Conservation (phyloP, 2,797 vertebrate species). For the Pagetopsis macropterus region DNA sequence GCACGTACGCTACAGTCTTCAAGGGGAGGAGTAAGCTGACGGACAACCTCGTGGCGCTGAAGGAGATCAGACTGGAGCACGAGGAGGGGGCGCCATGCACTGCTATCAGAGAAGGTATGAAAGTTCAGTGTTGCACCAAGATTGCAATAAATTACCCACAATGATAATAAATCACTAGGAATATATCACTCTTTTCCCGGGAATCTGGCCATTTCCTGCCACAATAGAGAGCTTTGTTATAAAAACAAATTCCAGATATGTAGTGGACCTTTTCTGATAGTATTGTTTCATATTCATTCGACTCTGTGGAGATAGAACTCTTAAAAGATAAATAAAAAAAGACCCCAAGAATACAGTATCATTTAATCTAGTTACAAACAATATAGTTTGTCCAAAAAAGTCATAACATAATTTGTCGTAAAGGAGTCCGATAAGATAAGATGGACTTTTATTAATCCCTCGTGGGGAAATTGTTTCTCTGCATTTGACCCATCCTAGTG, state of each 20-base stretch:
- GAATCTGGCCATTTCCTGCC: not conserved
- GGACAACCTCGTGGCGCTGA: conserved; percentile 95
- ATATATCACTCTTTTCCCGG: not conserved
- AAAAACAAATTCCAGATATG: not conserved
- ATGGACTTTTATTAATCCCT: too few relatives aligned
- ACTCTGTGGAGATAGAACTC: not conserved
- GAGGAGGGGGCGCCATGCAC: conserved; percentile 96
- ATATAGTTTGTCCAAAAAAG: too few relatives aligned
- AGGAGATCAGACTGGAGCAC: conserved; percentile 95
- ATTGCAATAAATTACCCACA: not conserved
- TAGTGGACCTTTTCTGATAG: not conserved
- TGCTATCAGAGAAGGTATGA: conserved; percentile 93
- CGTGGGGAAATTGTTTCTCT: too few relatives aligned
- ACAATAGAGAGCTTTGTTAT: not conserved
- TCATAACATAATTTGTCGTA: too few relatives aligned
- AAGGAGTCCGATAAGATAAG: too few relatives aligned
- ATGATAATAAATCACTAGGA: not conserved
- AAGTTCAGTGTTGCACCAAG: not conserved
- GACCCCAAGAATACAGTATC: not conserved
- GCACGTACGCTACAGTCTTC: conserved; percentile 95
- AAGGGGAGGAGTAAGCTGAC: conserved; percentile 97
- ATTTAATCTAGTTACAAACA: not conserved
- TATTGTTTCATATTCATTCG: not conserved
- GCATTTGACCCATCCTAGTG: too few relatives aligned
- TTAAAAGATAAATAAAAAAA: not conserved